Conservation (phyloP, 2,888 invertebrate species). For the Agrotis exclamationis region DNA sequence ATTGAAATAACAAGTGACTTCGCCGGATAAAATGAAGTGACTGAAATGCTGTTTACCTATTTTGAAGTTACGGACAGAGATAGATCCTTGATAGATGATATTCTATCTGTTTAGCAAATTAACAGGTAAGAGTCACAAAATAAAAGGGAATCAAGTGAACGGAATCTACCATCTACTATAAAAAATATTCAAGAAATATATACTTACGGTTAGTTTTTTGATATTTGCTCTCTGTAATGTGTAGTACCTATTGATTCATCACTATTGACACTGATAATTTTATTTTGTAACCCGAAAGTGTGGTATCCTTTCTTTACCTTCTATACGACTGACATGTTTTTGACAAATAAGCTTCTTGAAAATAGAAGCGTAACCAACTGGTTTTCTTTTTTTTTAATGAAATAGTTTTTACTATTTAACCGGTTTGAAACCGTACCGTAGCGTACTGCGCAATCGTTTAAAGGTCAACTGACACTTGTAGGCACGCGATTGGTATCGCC, state of each 20-base stretch:
- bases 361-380: constrained; percentile 71
- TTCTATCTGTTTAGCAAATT: no score
- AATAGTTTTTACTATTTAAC: constrained; percentile 8
- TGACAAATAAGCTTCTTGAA: constrained; percentile 69
- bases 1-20: not conserved
- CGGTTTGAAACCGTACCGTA: constrained; percentile 22
- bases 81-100: no score
- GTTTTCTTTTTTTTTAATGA: constrained; percentile 37
- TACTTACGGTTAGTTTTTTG: constrained; percentile 76
- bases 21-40: not conserved
- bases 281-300: constrained; percentile 89
- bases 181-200: constrained; percentile 20
- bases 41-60: not conserved
- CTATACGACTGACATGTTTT: constrained; percentile 79
- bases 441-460: no score
- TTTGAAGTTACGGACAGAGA: not conserved
- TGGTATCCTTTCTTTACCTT: constrained; percentile 71
- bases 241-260: constrained; percentile 68
- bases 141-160: not conserved
- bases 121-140: not conserved
- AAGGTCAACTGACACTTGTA: not conserved
- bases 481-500: not conserved
- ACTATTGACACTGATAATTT: constrained; percentile 87
- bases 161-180: not conserved
- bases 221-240: constrained; percentile 69